Base-by-base conservation (phyloP, 1,140 invertebrate genomes). In the Hestina assimilis region DNA sequence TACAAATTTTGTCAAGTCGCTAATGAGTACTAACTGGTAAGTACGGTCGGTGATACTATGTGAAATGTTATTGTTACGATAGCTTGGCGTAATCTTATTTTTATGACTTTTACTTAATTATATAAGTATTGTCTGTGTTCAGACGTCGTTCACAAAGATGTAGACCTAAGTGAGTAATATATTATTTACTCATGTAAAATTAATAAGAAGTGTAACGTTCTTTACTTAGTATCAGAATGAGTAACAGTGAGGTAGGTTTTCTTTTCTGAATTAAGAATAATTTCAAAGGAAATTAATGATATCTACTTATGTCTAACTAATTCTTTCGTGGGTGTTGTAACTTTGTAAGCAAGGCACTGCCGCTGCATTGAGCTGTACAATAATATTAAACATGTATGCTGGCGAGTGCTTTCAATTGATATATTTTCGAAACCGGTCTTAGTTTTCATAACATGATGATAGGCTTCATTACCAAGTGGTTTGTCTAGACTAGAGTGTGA, bases 391-490 rank as follows among this genome's bases (percentile, higher is more conserved):
- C 79, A 83, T 79, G 68, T 70, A 66, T 50, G 52, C 65, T 51
- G 48, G 33, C 63, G 59, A 72, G 66, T 69, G 73, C 77, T 81
- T 85, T 77, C 80, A 81, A 83, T 83, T 83, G 75, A 87, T 84
- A 83, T 81, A 85, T 85, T 83, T 77, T 83, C 66, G 68, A 75
- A 84, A 82, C 80, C 80, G 72, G 79, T 83, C 69, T 68, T 60
- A 55, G 79, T 82, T 83, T 84, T 84, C 79, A 80, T 83, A 83
- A 87, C 72, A 83, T 52, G 71, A 73, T 55, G 63, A 64, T 69
- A 66, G 42, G 23, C 33, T 26, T 38, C 28, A 59, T 51, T 59
- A 41, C 41, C 19, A 35, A 54, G 35, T 23, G 47, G 14, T 40
- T 40, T 40, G 47, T 51, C 46, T 48, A 21, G 20, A 48, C 46